Evolutionary conservation across 2,888 invertebrate species (phyloP), one percentile per base, ranked within the genome.

Genomic region (Linnaemya tessellans): DNA sequence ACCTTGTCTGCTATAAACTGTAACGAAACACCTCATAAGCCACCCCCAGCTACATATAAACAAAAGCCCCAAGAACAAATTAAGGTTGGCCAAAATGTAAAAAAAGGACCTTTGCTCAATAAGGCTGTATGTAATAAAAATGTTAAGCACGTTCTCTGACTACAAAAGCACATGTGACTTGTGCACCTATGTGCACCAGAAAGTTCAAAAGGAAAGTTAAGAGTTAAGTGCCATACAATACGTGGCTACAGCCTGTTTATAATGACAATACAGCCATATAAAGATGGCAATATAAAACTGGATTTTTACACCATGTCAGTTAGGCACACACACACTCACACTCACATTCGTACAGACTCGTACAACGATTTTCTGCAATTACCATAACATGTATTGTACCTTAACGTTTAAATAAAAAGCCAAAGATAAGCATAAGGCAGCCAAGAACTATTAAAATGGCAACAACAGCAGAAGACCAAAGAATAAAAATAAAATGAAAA

Each of bases 301-400:
- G 73, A 86, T 82, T 70, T 80, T 71, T 77, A 70, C 77, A 80
- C 71, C 41, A 64, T 46, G 13, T 46, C 46, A 73, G 49, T 18
- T 41, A 30, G 46, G 15, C 22, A 54, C 15, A 18, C 13, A 46
- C 15, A n/a, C 18, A 49, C 18, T n/a, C 20, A 41, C 35, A 70
- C 18, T 67, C 38, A 41, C 10, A 18, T 3, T n/a, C n/a, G 11
- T n/a, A 49, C 18, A 49, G 9, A 41, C 22, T 62, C 22, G 71
- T 88, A 88, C 87, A 90, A 90, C 89, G 90, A 89, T 90, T 90
- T 90, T 87, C 89, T 87, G 88, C 90, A 90, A 90, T 91, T 91
- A 91, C 90, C 89, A 87, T 87, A 79, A 58, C 60, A 70, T 87
- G 88, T 74, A 68, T 13, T 11, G 88, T 77, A 71, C 46, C 62